Percentiles rank a stretch among this genome's conserved stretches.
Conservation (phyloP, 2,797 vertebrate genomes). For the Micrastur ruficollis region DNA sequence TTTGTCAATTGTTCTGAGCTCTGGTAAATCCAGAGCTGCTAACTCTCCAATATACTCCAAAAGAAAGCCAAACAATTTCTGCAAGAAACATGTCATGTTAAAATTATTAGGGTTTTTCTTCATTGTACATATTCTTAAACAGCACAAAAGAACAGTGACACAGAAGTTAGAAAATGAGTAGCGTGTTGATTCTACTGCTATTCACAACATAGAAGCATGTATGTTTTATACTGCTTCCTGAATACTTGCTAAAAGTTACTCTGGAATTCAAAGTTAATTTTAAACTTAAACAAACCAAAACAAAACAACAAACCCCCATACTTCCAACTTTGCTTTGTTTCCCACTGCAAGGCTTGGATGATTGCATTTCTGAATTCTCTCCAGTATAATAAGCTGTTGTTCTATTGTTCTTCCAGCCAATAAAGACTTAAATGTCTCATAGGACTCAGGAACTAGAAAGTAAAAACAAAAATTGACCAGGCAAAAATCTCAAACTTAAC, state of each 20-base stretch:
- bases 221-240: background rate
- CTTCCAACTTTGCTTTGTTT: conserved; percentile 92
- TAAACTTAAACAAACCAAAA: background rate
- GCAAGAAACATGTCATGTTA: background rate
- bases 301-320: conserved; percentile 33
- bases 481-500: background rate
- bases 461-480: background rate
- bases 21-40: conserved; percentile 78
- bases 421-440: conserved; percentile 76
- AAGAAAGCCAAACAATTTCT: conserved; percentile 92
- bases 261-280: background rate
- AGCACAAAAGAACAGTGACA: background rate
- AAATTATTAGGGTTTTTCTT: background rate
- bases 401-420: conserved; percentile 79
- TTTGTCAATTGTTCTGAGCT: conserved; percentile 81
- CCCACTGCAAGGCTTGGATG: conserved; percentile 89
- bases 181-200: background rate
- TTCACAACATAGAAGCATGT: background rate
- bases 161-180: background rate
- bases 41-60: conserved; percentile 90
- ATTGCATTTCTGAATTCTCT: conserved; percentile 89
- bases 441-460: conserved; percentile 84
- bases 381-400: conserved; percentile 86
- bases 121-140: background rate
- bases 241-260: background rate